These are phyloP conservation scores for Melinaea menophilus DNA, from an alignment of 2,888 invertebrate species.

Conservation along the genomic window DNA sequence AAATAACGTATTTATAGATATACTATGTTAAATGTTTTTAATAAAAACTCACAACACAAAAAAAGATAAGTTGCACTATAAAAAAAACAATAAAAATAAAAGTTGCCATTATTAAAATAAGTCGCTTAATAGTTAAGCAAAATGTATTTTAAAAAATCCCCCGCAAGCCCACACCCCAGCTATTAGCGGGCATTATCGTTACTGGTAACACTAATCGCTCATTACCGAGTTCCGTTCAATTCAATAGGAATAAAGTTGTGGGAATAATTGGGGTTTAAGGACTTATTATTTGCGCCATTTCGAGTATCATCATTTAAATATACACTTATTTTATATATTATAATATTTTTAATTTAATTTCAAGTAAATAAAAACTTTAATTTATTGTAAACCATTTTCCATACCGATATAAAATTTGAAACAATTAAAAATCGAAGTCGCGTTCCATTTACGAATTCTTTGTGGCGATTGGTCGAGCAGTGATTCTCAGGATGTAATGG, in stretches of 20 bases:
- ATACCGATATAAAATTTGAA: slow-evolving; percentile 52
- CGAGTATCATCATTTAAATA: not conserved
- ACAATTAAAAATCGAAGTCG: slow-evolving; percentile 72
- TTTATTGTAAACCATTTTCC: slow-evolving; percentile 22
- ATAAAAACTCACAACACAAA: not conserved
- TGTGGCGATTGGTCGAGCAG: slow-evolving; percentile 62
- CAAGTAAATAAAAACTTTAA: slow-evolving; percentile 15
- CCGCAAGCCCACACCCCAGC: slow-evolving; percentile 54
- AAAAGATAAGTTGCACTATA: not conserved
- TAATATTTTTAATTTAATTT: slow-evolving; percentile 7
- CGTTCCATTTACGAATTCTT: slow-evolving; percentile 67
- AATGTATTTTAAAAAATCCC: slow-evolving; percentile 32
- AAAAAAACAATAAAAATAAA: slow-evolving; percentile 11
- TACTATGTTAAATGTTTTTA: no score
- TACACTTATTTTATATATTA: slow-evolving; percentile 7
- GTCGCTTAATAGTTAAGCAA: slow-evolving; percentile 16
- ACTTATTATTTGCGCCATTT: slow-evolving; percentile 28
- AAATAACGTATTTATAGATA: not conserved
- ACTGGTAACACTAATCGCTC: slow-evolving; percentile 76
- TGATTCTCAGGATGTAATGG: slow-evolving; percentile 74
- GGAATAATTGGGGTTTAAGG: slow-evolving; percentile 41
- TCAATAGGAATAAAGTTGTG: slow-evolving; percentile 42
- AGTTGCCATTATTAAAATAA: not conserved
- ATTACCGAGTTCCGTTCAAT: slow-evolving; percentile 63
- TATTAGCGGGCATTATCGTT: slow-evolving; percentile 70